These are phyloP conservation scores for Musca vetustissima DNA, from an alignment of 1,140 invertebrate genomes.

Conservation along the genomic window DNA sequence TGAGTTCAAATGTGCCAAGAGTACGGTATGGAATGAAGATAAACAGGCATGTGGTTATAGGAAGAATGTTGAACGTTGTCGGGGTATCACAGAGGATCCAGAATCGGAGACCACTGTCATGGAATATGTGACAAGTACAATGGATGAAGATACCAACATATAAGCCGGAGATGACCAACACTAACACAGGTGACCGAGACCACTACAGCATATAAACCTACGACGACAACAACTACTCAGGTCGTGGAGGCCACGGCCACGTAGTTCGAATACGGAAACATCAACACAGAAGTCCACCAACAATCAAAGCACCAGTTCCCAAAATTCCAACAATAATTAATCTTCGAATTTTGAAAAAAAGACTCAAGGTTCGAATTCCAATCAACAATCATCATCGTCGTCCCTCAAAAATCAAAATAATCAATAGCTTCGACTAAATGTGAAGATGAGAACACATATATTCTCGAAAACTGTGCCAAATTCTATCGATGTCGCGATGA, in stretches of 20 bases:
- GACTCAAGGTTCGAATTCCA: neutral
- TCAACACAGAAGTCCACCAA: too few relatives aligned
- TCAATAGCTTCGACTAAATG: conserved; percentile 52
- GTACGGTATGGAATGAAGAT: conserved; percentile 56
- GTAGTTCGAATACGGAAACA: too few relatives aligned
- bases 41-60: conserved; percentile 52
- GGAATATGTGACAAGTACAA: conserved; percentile 35
- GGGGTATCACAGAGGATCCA: conserved; percentile 31
- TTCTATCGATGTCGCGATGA: conserved; percentile 70
- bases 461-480: conserved; percentile 58
- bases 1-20: conserved; percentile 54
- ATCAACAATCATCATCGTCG: too few relatives aligned
- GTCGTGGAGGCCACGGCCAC: conserved; percentile 26
- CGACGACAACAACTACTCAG: neutral
- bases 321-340: conserved; percentile 26
- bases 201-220: neutral
- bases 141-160: conserved; percentile 18
- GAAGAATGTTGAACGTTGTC: conserved; percentile 34
- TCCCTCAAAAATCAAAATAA: neutral
- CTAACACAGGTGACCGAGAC: neutral
- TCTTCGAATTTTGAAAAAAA: too few relatives aligned
- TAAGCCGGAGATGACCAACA: conserved; percentile 14
- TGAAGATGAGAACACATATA: conserved; percentile 55
- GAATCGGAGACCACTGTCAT: conserved; percentile 29
- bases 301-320: conserved; percentile 1